These are phyloP conservation scores for Margaritifera margaritifera DNA, from an alignment of 2,888 invertebrate genomes.

Conservation along the genomic window DNA sequence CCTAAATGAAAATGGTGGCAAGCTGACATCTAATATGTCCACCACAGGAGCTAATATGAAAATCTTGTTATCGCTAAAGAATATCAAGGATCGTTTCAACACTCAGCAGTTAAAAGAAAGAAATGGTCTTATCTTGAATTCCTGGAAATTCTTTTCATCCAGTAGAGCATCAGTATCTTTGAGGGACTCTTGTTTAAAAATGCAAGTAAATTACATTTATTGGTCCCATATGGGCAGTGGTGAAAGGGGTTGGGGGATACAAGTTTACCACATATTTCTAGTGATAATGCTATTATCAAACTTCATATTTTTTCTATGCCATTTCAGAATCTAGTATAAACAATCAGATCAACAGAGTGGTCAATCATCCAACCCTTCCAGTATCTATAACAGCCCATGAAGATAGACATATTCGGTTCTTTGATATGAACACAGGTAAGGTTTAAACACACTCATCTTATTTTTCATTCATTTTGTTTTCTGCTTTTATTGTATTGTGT, in stretches of 20 bases:
- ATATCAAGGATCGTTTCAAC: too few relatives aligned
- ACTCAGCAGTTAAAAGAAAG: too few relatives aligned
- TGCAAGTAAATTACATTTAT: too few relatives aligned
- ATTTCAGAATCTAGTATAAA: conserved; percentile 61
- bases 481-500: background rate
- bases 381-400: conserved; percentile 97
- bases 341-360: conserved; percentile 80
- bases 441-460: background rate
- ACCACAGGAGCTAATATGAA: too few relatives aligned
- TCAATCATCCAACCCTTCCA: conserved; percentile 96
- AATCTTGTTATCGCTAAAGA: too few relatives aligned
- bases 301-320: background rate
- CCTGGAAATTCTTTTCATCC: too few relatives aligned
- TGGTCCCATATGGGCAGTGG: too few relatives aligned
- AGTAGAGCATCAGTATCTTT: too few relatives aligned
- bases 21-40: too few relatives aligned
- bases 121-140: too few relatives aligned
- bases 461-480: background rate
- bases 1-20: too few relatives aligned
- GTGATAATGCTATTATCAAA: background rate
- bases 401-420: conserved; percentile 98
- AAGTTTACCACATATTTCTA: background rate
- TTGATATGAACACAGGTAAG: conserved; percentile 87
- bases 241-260: background rate
- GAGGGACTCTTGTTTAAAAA: too few relatives aligned